A percentile compares a stretch with the other conserved stretches of the same genome.
Evolutionary conservation across 1,140 invertebrate species (phyloP).

Genomic region (Apis cerana): DNA sequence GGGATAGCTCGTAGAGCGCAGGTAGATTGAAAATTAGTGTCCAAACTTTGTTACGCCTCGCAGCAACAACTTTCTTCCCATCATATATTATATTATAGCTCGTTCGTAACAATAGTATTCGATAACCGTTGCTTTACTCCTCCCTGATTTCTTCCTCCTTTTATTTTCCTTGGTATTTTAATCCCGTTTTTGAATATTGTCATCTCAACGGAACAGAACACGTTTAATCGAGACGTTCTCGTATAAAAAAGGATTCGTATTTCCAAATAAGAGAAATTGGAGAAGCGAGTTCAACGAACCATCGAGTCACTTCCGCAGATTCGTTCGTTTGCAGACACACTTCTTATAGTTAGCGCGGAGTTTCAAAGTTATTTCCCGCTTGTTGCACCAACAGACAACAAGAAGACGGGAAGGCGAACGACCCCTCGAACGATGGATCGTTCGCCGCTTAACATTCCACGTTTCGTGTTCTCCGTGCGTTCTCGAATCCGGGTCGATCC

Average conservation of each 20-base stretch:
- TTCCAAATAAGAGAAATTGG: no score
- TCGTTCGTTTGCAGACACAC: constrained; percentile 18
- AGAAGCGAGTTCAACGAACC: not conserved
- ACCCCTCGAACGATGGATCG: constrained; percentile 1
- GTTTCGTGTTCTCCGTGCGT: not conserved
- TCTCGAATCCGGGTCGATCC: not conserved
- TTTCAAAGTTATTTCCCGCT: constrained; percentile 35
- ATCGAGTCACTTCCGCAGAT: not conserved
- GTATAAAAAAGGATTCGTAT: not conserved
- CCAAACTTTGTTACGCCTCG: not conserved
- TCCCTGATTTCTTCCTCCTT: no score
- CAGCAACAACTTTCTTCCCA: not conserved
- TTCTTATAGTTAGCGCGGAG: constrained; percentile 31
- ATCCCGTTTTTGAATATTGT: no score
- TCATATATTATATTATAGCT: no score
- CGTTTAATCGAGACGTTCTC: no score
- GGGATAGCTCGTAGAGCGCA: not conserved
- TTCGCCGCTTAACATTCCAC: not conserved
- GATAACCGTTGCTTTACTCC: no score
- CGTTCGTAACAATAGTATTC: no score
- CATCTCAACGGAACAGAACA: no score
- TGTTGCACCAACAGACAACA: constrained; percentile 27
- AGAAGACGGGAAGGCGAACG: not conserved
- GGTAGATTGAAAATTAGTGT: not conserved
- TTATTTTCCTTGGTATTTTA: no score